Evolutionary conservation across 2,113 vertebrate genomes (phyloP), one percentile per base, ranked within the genome.

Genomic region (Elephas maximus): DNA sequence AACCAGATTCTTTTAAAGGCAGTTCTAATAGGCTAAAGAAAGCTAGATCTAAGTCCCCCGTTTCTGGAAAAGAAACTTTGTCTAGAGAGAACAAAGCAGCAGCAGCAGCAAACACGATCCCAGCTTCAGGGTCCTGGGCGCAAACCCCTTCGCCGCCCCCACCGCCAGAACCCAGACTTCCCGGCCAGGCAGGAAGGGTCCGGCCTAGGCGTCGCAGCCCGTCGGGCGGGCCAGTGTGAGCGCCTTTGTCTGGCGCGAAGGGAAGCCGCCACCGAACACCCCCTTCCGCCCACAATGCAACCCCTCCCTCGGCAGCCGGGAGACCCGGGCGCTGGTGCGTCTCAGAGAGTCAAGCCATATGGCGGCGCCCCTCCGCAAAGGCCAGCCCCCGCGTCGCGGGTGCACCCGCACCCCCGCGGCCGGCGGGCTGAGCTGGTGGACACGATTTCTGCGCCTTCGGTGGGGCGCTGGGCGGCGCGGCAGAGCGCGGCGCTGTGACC

Each of bases 1-100:
- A 91, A 67, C 30, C 62, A 73, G 86, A 74, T 69, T 94, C 67
- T 93, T 81, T 76, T 26, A 74, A 60, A 88, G 33, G 63, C 80
- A 80, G 77, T 76, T 53, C 67, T 33, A 79, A 82, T 21, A 65
- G 60, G 37, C 74, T 30, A 60, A 45, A 21, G 71, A 77, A 41
- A 73, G 84, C 88, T 26, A 24, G 77, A 48, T 71, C 88, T 14
- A 88, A 91, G 78, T 60, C 80, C 57, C 62, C 15, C 2, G 51
- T 28, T 88, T 86, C 67, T 51, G 84, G 62, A 48, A 28, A 62
- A 65, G 69, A 95, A 97, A 94, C 85, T 97, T 97, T 79, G 71
- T 63, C 84, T 30, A 17, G 63, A 33, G 90, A 97, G 98, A 98
- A 98, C 98, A 98, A 98, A 98, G 97, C 37, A 78, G 87, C 6